These are phyloP conservation scores for Drosophila anceps DNA, from an alignment of 2,888 invertebrate genomes.

Conservation along the genomic window DNA sequence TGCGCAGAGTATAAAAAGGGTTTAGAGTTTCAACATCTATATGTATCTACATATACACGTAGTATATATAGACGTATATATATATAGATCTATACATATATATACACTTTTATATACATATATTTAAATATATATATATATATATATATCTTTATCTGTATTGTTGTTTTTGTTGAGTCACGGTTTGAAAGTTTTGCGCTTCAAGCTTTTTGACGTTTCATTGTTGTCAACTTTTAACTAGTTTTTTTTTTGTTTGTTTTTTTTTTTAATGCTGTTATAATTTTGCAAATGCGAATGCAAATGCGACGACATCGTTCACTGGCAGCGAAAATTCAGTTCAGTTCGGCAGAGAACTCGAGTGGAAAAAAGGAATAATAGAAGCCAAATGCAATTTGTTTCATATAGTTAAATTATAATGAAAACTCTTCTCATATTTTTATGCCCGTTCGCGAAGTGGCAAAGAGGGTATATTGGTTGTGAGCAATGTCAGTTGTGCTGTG, in stretches of 20 bases:
- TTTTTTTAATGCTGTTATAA: constrained; percentile 57
- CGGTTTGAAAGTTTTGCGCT: constrained; percentile 45
- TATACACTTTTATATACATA: constrained; percentile 3
- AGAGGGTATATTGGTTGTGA: not conserved
- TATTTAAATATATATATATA: not conserved
- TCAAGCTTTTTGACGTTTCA: constrained; percentile 69
- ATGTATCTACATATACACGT: constrained; percentile 2
- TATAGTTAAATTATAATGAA: constrained; percentile 23
- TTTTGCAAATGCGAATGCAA: constrained; percentile 61
- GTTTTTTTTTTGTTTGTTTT: constrained; percentile 52
- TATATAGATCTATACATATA: not conserved
- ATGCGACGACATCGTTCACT: constrained; percentile 14
- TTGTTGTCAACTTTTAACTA: constrained; percentile 80
- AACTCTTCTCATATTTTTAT: constrained; percentile 1
- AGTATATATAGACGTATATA: not conserved
- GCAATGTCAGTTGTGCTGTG: too few relatives aligned
- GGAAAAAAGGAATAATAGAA: not conserved
- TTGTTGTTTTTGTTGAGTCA: constrained; percentile 37
- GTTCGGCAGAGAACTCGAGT: not conserved
- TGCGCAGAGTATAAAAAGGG: constrained; percentile 46
- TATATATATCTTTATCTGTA: constrained; percentile 8
- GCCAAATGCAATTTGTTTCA: constrained; percentile 23
- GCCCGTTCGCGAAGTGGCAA: not conserved
- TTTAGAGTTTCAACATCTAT: constrained; percentile 44
- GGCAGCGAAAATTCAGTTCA: constrained; percentile 5